phyloP scores from a whole-genome alignment of 2,113 vertebrate species.

The Lanius collurio region DNA sequence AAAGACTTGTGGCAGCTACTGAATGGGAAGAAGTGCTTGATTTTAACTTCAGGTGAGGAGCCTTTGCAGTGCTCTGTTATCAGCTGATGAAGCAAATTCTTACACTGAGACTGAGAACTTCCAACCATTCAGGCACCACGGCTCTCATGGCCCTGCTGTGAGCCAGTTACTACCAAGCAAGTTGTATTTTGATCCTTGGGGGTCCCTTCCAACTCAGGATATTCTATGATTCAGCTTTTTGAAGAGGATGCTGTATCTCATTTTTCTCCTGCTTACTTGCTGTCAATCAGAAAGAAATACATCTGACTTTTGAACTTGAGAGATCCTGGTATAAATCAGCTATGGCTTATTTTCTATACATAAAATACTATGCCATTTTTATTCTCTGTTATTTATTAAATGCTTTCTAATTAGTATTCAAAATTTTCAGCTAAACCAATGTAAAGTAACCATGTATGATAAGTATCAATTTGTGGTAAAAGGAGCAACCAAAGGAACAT shows the following conservation, averaged over 20 bases:
- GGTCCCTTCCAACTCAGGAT: neutral
- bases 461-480: neutral
- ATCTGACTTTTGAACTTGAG: neutral
- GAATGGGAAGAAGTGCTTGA: neutral
- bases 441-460: neutral
- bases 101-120: neutral
- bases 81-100: neutral
- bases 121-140: neutral
- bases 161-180: neutral
- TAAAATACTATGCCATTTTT: neutral
- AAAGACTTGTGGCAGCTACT: neutral
- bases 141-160: neutral
- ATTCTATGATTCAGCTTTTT: neutral
- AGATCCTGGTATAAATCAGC: neutral
- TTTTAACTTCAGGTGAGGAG: neutral
- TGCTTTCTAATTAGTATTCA: neutral
- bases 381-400: neutral
- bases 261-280: neutral
- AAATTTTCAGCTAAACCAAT: neutral
- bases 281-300: neutral
- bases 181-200: neutral
- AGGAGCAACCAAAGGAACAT: neutral
- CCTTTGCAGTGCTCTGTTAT: neutral
- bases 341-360: neutral
- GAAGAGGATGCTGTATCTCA: neutral